A percentile compares a stretch with the other conserved stretches of the same genome.
Conservation (phyloP, 2,888 invertebrate genomes). For the Adela reaumurella region DNA sequence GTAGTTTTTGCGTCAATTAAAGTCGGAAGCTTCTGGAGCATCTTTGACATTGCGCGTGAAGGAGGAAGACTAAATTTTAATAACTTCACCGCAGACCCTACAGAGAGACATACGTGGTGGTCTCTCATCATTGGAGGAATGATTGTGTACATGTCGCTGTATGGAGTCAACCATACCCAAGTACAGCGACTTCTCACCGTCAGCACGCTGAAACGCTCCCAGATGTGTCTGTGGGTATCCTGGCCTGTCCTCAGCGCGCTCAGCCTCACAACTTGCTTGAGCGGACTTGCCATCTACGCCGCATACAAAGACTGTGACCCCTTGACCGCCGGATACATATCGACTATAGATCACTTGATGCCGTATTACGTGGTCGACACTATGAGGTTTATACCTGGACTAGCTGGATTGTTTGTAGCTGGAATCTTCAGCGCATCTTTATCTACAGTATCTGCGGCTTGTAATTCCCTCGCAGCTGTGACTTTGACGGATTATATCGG, state of each 20-base stretch:
- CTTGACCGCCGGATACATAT: constrained; percentile 55
- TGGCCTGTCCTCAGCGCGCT: constrained; percentile 74
- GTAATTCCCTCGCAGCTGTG: constrained; percentile 88
- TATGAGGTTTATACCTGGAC: constrained; percentile 64
- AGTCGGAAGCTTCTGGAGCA: constrained; percentile 64
- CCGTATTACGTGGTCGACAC: constrained; percentile 74
- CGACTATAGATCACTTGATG: constrained; percentile 72
- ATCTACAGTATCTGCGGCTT: constrained; percentile 87
- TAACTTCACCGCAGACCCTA: constrained; percentile 73
- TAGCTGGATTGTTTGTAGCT: constrained; percentile 87
- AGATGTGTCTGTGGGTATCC: constrained; percentile 72
- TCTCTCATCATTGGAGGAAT: constrained; percentile 76
- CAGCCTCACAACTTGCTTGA: constrained; percentile 69
- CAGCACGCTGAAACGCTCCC: constrained; percentile 66
- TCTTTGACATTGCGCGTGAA: constrained; percentile 67
- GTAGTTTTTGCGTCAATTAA: constrained; percentile 69
- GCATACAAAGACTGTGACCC: constrained; percentile 84
- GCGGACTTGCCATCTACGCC: constrained; percentile 82
- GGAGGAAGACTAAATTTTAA: constrained; percentile 68
- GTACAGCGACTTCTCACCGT: constrained; percentile 71
- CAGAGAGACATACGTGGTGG: constrained; percentile 81
- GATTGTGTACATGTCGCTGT: constrained; percentile 75
- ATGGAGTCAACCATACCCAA: constrained; percentile 82
- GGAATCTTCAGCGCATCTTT: constrained; percentile 89
- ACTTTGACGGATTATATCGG: constrained; percentile 81